Evolutionary conservation across 2,888 invertebrate genomes (phyloP).

Genomic region (Xanthostigma xanthostigma): DNA sequence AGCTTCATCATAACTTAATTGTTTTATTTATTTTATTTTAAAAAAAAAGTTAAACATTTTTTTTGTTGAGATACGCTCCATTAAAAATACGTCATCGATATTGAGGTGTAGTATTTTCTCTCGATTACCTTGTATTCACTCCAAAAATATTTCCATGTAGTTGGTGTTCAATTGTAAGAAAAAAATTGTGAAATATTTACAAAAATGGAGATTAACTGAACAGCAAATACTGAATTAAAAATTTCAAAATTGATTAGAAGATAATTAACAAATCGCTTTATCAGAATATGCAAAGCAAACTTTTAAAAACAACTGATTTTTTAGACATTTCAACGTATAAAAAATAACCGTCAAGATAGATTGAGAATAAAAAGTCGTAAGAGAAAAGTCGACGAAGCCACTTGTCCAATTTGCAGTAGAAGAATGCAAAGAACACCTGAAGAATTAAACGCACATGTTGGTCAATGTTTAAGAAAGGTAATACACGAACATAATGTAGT

Average conservation of each 20-base stretch:
- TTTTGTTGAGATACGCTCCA: background rate
- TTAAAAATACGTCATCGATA: background rate
- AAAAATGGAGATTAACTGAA: too few species aligned
- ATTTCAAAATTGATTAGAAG: conserved; percentile 2
- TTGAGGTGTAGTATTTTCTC: background rate
- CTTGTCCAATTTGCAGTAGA: conserved; percentile 51
- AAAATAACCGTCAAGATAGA: conserved; percentile 52
- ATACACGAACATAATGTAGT: conserved; percentile 4
- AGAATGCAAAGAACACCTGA: conserved; percentile 37
- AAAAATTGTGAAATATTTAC: too few species aligned
- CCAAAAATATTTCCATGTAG: too few species aligned
- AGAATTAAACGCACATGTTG: conserved; percentile 46
- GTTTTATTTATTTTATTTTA: too few species aligned
- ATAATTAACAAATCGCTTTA: background rate
- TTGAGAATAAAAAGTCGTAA: conserved; percentile 49
- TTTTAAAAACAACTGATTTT: conserved; percentile 4
- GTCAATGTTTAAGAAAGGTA: conserved; percentile 44
- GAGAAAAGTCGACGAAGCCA: conserved; percentile 43
- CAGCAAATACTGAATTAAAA: background rate
- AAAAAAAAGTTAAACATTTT: too few species aligned
- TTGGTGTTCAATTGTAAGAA: too few species aligned
- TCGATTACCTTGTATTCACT: too few species aligned
- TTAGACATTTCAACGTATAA: conserved; percentile 54
- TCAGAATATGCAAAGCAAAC: background rate
- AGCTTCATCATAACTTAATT: too few species aligned